A percentile compares a stretch with the other conserved stretches of the same genome.
These are phyloP conservation scores for Nasonia oneida DNA, from an alignment of 2,888 invertebrate species.

Conservation along the genomic window DNA sequence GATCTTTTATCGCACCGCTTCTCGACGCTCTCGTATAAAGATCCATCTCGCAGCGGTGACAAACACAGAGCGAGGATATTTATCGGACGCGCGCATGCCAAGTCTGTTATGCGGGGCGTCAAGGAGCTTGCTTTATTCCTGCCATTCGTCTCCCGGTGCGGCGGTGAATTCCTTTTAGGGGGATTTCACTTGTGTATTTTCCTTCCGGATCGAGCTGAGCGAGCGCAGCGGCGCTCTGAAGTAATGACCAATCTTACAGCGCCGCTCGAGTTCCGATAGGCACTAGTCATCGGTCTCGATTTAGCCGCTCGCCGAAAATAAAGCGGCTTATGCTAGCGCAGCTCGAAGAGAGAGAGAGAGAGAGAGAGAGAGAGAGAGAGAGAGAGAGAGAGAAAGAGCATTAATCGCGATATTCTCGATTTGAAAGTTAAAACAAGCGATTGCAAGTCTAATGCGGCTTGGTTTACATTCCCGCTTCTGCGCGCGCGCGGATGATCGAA, in stretches of 20 bases:
- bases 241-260: neutral
- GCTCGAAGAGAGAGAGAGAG: neutral
- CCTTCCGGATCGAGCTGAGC: neutral
- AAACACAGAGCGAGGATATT: slow-evolving; percentile 32
- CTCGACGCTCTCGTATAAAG: neutral
- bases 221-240: neutral
- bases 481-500: neutral
- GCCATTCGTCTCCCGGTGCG: slow-evolving; percentile 69
- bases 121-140: slow-evolving; percentile 70
- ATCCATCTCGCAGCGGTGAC: slow-evolving; percentile 6
- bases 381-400: neutral
- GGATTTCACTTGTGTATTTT: slow-evolving; percentile 1
- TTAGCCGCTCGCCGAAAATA: neutral
- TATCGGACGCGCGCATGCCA: slow-evolving; percentile 38
- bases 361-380: neutral
- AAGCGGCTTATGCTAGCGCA: slow-evolving; percentile 28
- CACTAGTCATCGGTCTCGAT: slow-evolving; percentile 12
- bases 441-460: slow-evolving; percentile 73
- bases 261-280: slow-evolving; percentile 28
- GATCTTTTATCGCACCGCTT: neutral
- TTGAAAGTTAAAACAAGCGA: slow-evolving; percentile 75
- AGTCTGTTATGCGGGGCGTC: slow-evolving; percentile 70
- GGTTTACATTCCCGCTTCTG: neutral
- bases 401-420: slow-evolving; percentile 69
- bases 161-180: slow-evolving; percentile 59